These are phyloP conservation scores for Brassicogethes aeneus DNA, from an alignment of 2,888 invertebrate species.

Conservation along the genomic window DNA sequence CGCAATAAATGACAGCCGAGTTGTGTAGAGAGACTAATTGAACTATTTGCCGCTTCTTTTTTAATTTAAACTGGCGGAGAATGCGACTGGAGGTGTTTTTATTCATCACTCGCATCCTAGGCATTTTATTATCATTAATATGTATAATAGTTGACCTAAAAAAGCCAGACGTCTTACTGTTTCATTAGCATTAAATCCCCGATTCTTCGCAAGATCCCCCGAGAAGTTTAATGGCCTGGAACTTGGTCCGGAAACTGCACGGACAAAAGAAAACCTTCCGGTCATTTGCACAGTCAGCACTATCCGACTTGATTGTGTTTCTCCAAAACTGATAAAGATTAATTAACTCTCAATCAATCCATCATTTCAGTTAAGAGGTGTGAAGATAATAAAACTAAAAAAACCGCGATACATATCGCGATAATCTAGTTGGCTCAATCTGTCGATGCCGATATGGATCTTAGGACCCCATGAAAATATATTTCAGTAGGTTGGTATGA, in stretches of 20 bases:
- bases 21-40: slow-evolving; percentile 25
- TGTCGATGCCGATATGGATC: not conserved
- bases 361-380: not conserved
- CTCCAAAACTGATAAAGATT: not conserved
- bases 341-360: not conserved
- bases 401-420: not conserved
- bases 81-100: slow-evolving; percentile 28
- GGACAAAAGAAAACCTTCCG: not conserved
- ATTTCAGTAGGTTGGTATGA: slow-evolving; percentile 3
- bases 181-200: not conserved
- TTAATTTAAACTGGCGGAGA: slow-evolving; percentile 26
- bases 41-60: slow-evolving; percentile 22
- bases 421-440: slow-evolving; percentile 1
- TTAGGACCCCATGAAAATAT: not conserved
- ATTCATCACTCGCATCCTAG: slow-evolving; percentile 21
- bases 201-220: not conserved
- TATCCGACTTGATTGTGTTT: not conserved
- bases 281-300: not conserved
- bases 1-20: slow-evolving; percentile 18
- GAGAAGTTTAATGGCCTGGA: not conserved
- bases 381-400: slow-evolving; percentile 1
- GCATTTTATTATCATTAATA: slow-evolving; percentile 13
- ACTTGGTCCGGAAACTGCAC: not conserved
- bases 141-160: too few relatives aligned
- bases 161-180: too few relatives aligned